Conservation (phyloP, 2,888 invertebrate species). For the Cinara cedri region DNA sequence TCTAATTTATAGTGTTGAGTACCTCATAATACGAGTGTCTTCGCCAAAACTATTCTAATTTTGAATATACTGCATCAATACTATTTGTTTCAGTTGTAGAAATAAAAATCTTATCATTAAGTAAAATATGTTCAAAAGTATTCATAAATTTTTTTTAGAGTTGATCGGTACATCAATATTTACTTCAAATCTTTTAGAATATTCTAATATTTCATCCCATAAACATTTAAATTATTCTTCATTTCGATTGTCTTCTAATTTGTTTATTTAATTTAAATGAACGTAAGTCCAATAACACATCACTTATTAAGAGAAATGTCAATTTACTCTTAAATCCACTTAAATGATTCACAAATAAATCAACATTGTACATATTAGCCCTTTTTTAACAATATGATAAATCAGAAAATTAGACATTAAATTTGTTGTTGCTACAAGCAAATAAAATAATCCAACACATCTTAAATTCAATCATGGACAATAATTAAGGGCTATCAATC, state of each 20-base stretch:
- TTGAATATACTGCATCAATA: neutral
- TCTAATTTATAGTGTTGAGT: conserved; percentile 13
- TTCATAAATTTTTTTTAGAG: conserved; percentile 16
- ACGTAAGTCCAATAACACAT: no score
- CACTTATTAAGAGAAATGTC: no score
- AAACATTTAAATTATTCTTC: conserved; percentile 26
- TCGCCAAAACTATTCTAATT: conserved; percentile 24
- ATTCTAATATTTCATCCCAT: conserved; percentile 6
- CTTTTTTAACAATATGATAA: no score
- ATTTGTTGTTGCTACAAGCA: no score
- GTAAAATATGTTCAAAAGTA: conserved; percentile 15
- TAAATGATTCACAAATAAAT: no score
- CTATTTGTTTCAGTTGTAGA: conserved; percentile 7
- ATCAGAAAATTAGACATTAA: no score
- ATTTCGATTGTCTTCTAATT: conserved; percentile 26
- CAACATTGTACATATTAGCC: no score
- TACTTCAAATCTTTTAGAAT: conserved; percentile 20
- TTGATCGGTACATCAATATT: conserved; percentile 12
- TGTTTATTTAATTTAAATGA: no score
- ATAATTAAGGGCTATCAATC: no score
- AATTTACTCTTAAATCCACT: no score
- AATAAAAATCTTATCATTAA: conserved; percentile 7
- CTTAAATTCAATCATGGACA: no score
- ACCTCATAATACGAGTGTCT: conserved; percentile 14
- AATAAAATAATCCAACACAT: no score